Evolutionary conservation across 1,140 invertebrate genomes (phyloP), one percentile per base, ranked within the genome.

Genomic region (Ruditapes philippinarum): DNA sequence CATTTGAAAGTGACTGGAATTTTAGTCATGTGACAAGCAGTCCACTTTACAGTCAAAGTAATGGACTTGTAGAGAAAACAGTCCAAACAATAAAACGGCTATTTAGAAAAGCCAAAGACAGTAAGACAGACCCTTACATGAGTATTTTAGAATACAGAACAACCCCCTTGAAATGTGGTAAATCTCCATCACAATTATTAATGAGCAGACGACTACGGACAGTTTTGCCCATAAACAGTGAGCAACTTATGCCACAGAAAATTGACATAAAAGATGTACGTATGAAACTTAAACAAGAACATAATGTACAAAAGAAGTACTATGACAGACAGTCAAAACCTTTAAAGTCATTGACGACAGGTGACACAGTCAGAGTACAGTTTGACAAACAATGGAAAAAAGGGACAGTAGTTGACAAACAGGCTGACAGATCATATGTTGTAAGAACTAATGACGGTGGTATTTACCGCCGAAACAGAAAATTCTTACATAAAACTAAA

Each of bases 271-370:
- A 57, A 31, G 54, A 36, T 5, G 33, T 80, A 11, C 9, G 54
- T 22, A 60, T 36, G 22, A 51, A 80, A 17, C 25, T 80, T 7
- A 51, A 57, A 38, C 22, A 28, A 33, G 22, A 38, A 11, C 45
- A 60, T 38, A 25, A 54, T n/a, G 36, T n/a, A 31, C 78, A 80
- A 60, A 80, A 80, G 40, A 49, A 80, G 31, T 80, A 80, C n/a
- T 80, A n/a, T n/a, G n/a, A n/a, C n/a, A 80, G 51, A 38, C 45
- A 28, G 31, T 28, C 78, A 19, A 80, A 57, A 80, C 36, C 45
- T 2, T 33, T 54, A 9, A 49, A 28, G n/a, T 31, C 49, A 36
- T 33, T 80, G 4, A 12, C 9, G 36, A 60, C n/a, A 28, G 78
- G 9, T 33, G 45, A 80, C 17, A 51, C 25, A 33, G 36, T 80